Evolutionary conservation across 1,140 invertebrate genomes (phyloP), one percentile per base, ranked within the genome.

Genomic region (Ips nitidus): DNA sequence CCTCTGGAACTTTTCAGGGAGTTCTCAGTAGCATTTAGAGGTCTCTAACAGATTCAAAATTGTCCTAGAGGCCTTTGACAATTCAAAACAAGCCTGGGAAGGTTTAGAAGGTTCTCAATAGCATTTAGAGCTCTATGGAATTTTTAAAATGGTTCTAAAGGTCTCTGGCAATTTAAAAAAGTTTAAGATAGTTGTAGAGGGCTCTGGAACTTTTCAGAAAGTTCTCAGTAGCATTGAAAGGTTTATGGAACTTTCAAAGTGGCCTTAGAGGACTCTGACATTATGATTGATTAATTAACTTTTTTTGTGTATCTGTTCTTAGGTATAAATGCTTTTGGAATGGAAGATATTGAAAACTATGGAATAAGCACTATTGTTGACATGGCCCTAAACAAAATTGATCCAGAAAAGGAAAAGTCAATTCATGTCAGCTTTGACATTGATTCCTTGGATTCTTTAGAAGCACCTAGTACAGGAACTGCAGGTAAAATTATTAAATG

Each of bases 341-440:
- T 97, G 92, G 88, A 90, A 78, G 94, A 95, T 74, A 86, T 96
- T 63, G 91, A 94, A 79, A 86, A 84, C 62, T 80, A 84, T 72
- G 89, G 94, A 2, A 92, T 97, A 73, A 81, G 87, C 57, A 87
- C 90, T 71, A 88, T 93, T 7, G 85, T 93, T 40, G 83, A 89
- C 43, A 87, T 90, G 82, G 88, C 90, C 39, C 75, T 94, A 50
- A 83, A 87, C 47, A 84, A 83, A 72, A 85, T 94, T 66, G 87
- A 90, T 82, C 89, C 90, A 1, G 79, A 87, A 58, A 84, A 84
- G 55, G 84, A 85, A 1, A 88, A 88, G 70, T 90, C 92, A 2
- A 83, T 96, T 41, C 95, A 98, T 78, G 86, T 98, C 2, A 97
- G 94, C 81, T 97, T 95, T 80, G 95, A 98, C 80, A 94, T 98